Base-by-base conservation (phyloP, 2,888 invertebrate genomes). In the Nemapogon koenigi region DNA sequence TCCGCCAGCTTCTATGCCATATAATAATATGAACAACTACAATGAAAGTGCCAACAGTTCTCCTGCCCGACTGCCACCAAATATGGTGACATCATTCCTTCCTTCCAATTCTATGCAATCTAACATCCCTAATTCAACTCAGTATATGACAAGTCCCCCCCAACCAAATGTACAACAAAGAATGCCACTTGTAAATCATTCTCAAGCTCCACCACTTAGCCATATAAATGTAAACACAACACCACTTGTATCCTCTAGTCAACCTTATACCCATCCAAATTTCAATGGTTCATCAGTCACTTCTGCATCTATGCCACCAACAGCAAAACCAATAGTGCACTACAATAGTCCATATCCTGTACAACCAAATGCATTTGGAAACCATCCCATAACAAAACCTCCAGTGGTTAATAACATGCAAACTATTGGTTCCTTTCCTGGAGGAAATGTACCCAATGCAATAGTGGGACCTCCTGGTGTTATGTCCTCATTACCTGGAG, bases 181-280 rank as follows among this genome's bases (percentile, higher is more conserved):
- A n/a, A n/a, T 19, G 19, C n/a, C n/a, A n/a, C 44, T 56, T 41
- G 39, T 39, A 11, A 28, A 16, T 38, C 42, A 32, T 16, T 29
- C 16, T 11, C 32, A 17, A 30, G 57, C 53, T 18, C 63, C 57
- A 35, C 58, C 59, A 39, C 54, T 44, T 30, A 36, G 38, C 41
- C 75, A 72, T 50, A 69, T 78, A 15, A 79, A 79, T 58, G 66
- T 72, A 44, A 78, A 68, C 62, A 56, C 71, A 44, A 71, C 75
- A 45, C 71, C 76, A 43, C 62, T 75, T 37, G 54, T 67, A 48
- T 51, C 76, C 41, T 69, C 76, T 73, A 76, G 70, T 72, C 72
- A 71, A 14, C 26, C 45, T 48, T 29, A 33, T 22, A n/a, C n/a
- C n/a, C n/a, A n/a, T n/a, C 22, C 18, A 27, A 8, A 29, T 27